A percentile compares a stretch with the other conserved stretches of the same genome.
Evolutionary conservation across 2,797 vertebrate species (phyloP).

Genomic region (Ficedula albicollis): DNA sequence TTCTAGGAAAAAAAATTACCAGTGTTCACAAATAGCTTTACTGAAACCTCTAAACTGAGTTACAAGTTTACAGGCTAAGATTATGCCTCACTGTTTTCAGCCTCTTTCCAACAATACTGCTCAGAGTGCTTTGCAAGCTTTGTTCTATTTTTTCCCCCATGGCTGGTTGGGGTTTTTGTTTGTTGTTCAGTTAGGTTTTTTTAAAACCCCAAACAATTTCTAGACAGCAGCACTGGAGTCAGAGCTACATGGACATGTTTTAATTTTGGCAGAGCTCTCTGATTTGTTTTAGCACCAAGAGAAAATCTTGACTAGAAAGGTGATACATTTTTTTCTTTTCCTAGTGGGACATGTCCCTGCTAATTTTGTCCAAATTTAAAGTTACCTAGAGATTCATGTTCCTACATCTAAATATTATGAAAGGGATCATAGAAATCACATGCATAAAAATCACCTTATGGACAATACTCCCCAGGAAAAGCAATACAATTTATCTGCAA

Average conservation of each 20-base stretch:
- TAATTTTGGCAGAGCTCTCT: background rate
- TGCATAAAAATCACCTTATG: background rate
- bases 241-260: background rate
- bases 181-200: background rate
- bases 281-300: background rate
- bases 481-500: background rate
- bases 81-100: background rate
- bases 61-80: background rate
- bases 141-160: accelerated
- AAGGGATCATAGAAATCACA: background rate
- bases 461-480: background rate
- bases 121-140: background rate
- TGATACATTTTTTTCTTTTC: background rate
- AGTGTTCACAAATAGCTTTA: background rate
- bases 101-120: background rate
- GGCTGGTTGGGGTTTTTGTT: background rate
- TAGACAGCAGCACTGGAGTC: background rate
- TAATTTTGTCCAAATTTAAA: background rate
- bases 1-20: background rate
- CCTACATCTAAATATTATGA: background rate
- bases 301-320: background rate
- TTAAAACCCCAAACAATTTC: background rate
- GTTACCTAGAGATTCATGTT: background rate
- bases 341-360: background rate
- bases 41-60: background rate